These are phyloP conservation scores for Cremastinae sp. DNA, from an alignment of 2,888 invertebrate genomes.

Conservation along the genomic window DNA sequence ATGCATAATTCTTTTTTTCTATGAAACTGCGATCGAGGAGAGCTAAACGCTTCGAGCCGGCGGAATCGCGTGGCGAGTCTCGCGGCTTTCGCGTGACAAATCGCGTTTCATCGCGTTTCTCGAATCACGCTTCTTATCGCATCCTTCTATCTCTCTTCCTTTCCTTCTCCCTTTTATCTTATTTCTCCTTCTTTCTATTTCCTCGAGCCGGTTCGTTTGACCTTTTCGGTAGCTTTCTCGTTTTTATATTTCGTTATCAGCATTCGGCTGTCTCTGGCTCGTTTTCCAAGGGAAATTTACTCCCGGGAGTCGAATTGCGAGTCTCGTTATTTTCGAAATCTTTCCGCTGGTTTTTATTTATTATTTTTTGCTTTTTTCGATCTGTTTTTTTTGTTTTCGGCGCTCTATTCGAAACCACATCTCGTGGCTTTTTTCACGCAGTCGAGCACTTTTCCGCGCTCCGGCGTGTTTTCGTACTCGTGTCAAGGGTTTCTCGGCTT, in stretches of 20 bases:
- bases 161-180: slow-evolving; percentile 4
- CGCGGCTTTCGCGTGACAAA: too few species aligned
- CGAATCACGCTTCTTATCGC: too few species aligned
- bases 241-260: not conserved
- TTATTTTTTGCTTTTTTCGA: slow-evolving; percentile 3
- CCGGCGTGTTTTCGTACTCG: slow-evolving; percentile 23
- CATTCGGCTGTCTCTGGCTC: slow-evolving; percentile 7
- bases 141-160: slow-evolving; percentile 11
- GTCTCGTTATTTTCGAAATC: slow-evolving; percentile 33
- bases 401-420: too few species aligned
- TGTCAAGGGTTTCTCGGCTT: slow-evolving; percentile 32
- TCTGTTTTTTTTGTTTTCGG: not conserved
- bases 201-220: slow-evolving; percentile 39
- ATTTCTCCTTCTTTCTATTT: slow-evolving; percentile 43
- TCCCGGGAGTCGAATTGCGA: slow-evolving; percentile 20
- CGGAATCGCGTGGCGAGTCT: too few species aligned
- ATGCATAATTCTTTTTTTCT: too few species aligned
- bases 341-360: slow-evolving; percentile 6
- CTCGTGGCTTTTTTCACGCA: slow-evolving; percentile 10
- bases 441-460: slow-evolving; percentile 38
- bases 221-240: slow-evolving; percentile 6
- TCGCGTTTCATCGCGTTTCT: too few species aligned
- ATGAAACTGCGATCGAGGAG: too few species aligned
- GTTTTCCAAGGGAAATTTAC: slow-evolving; percentile 9
- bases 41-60: too few species aligned